Base-by-base conservation (phyloP, 23 tunicate genomes). In the Clavelina lepadiformis region DNA sequence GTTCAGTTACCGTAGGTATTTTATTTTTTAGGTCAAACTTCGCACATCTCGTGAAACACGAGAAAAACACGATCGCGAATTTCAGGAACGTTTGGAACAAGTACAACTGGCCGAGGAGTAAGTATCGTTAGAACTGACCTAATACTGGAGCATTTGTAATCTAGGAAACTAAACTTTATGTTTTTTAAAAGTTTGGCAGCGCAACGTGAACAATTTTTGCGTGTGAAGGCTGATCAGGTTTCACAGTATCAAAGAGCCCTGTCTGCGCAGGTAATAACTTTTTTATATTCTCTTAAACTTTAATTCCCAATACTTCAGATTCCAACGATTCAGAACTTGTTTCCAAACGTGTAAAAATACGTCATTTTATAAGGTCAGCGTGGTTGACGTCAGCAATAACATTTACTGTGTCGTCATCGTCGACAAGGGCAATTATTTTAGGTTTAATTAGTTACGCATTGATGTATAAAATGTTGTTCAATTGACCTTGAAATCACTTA, bases 81-180 rank as follows among this genome's bases (percentile, higher is more conserved):
- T 84, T 41, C 80, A 86, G 41, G 98, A 93, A 59, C 58, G 83
- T 54, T 58, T 93, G 67, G 92, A 93, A 62, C 98, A 93, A 79
- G 83, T 81, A 29, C 98, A 93, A 68, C 79, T 93, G 7, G 94
- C 98, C 5, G 98, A 93, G 51, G 98, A 84, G 98, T 93, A 44
- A 68, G 98, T 68, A 33, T n/a, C 24, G 26, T n/a, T 8, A n/a
- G 23, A 53, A 11, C 23, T 53, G 7, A n/a, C 6, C 20, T 11
- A 53, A n/a, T 53, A n/a, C 23, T n/a, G 7, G 59, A 53, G 26
- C 20, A 53, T 13, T 53, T 41, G 49, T 15, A 11, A 15, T 41
- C 49, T 11, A 41, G 49, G 49, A 41, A 41, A 15, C 49, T 41
- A 41, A 41, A 41, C 15, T 41, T 59, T 29, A 38, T 26, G 7